A percentile compares a stretch with the other conserved stretches of the same genome.
These are phyloP conservation scores for Myiothlypis coronata DNA, from an alignment of 2,797 vertebrate genomes.

Conservation along the genomic window DNA sequence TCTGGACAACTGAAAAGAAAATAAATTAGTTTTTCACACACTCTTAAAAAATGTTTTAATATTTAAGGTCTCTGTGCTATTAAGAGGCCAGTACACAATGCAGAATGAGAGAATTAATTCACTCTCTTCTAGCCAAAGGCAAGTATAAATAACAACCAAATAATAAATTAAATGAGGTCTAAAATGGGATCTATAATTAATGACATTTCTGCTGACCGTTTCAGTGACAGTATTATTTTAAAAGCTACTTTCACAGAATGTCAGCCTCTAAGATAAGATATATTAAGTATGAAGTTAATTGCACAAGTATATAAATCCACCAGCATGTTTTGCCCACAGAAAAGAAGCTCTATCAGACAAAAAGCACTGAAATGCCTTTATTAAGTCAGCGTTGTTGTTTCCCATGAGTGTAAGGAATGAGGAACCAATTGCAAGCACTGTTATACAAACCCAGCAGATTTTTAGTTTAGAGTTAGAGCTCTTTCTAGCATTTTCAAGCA, in stretches of 20 bases:
- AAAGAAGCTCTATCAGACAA: background rate
- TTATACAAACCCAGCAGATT: background rate
- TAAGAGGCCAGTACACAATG: background rate
- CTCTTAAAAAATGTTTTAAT: background rate
- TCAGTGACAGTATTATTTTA: background rate
- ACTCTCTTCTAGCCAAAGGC: background rate
- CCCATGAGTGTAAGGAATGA: background rate
- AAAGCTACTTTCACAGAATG: background rate
- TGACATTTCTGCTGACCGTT: background rate
- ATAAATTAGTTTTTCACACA: background rate
- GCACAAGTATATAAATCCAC: background rate
- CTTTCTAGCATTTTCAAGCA: background rate
- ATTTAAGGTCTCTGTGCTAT: background rate
- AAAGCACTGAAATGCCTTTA: background rate
- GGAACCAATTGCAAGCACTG: background rate
- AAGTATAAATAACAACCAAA: background rate
- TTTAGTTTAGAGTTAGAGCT: background rate
- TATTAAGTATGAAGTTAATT: background rate
- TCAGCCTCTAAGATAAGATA: background rate
- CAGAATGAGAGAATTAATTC: background rate
- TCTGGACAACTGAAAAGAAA: background rate
- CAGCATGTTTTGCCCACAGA: background rate
- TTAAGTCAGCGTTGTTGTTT: background rate
- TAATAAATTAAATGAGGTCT: background rate
- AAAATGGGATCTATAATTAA: constrained; percentile 10